Conservation (phyloP, 2,113 vertebrate species). For the Puffinus mauretanicus region DNA sequence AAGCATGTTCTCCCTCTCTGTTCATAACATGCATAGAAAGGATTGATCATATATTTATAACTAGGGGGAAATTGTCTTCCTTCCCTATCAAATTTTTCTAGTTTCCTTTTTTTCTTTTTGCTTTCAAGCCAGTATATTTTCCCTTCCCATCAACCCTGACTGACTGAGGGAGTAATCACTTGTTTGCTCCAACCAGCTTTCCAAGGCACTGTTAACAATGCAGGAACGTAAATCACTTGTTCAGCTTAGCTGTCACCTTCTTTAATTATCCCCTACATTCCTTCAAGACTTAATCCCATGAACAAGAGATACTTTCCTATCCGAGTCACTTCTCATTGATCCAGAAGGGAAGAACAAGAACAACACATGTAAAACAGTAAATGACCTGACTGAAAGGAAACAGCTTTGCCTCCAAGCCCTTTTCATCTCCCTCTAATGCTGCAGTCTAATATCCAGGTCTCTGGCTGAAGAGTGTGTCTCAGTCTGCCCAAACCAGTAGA, state of each 20-base stretch:
- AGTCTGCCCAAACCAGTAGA: neutral
- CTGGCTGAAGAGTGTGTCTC: neutral
- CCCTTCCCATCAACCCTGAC: neutral
- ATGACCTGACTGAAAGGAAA: neutral
- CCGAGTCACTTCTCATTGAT: neutral
- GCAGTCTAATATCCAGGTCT: neutral
- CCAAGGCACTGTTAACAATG: neutral
- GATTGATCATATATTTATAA: neutral
- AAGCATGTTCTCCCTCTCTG: neutral
- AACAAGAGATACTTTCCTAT: neutral
- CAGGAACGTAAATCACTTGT: neutral
- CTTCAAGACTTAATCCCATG: neutral
- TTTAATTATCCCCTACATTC: neutral
- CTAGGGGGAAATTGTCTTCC: neutral
- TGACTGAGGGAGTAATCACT: neutral
- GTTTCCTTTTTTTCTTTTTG: neutral
- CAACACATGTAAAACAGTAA: neutral
- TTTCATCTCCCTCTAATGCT: neutral
- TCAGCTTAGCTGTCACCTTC: neutral
- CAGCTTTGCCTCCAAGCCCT: neutral
- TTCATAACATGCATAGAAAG: neutral
- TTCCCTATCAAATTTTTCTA: neutral
- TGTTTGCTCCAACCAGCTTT: neutral
- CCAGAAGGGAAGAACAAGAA: constrained; percentile 17
- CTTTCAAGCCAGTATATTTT: neutral